Evolutionary conservation across 1,140 invertebrate species (phyloP).

Genomic region (Trypoxylus dichotomus): DNA sequence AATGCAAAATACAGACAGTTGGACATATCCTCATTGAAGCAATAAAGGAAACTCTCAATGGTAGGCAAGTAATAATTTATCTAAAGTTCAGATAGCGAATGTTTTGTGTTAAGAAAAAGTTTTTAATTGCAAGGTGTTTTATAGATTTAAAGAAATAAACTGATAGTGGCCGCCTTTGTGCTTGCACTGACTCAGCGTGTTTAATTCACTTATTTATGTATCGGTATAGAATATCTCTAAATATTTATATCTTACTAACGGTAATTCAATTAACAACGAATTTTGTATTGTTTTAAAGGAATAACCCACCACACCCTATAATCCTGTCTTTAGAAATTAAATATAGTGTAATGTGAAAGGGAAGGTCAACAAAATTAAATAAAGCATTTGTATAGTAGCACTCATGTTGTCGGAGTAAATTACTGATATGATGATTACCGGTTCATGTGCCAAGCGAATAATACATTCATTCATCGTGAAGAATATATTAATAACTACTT

Average conservation of each 20-base stretch:
- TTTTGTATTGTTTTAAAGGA: too few species aligned
- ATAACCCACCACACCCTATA: too few species aligned
- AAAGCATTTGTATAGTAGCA: too few species aligned
- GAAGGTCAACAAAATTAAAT: too few species aligned
- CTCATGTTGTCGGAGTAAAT: too few species aligned
- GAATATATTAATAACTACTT: too few species aligned
- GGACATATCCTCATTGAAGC: constrained; percentile 6
- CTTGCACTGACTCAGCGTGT: neutral
- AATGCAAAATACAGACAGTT: neutral
- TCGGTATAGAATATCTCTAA: neutral
- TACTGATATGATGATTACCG: too few species aligned
- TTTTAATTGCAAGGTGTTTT: neutral
- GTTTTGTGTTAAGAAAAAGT: neutral
- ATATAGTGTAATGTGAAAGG: too few species aligned
- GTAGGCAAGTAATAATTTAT: neutral
- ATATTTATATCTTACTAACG: neutral
- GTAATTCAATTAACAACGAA: too few species aligned
- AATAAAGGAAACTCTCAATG: constrained; percentile 4
- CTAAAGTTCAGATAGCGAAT: constrained; percentile 11
- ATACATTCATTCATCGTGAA: too few species aligned
- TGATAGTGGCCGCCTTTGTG: neutral
- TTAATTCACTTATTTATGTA: neutral
- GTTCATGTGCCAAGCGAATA: too few species aligned
- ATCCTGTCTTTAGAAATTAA: too few species aligned
- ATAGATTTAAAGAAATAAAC: neutral